These are phyloP conservation scores for Riptortus pedestris DNA, from an alignment of 1,140 invertebrate genomes.

Conservation along the genomic window DNA sequence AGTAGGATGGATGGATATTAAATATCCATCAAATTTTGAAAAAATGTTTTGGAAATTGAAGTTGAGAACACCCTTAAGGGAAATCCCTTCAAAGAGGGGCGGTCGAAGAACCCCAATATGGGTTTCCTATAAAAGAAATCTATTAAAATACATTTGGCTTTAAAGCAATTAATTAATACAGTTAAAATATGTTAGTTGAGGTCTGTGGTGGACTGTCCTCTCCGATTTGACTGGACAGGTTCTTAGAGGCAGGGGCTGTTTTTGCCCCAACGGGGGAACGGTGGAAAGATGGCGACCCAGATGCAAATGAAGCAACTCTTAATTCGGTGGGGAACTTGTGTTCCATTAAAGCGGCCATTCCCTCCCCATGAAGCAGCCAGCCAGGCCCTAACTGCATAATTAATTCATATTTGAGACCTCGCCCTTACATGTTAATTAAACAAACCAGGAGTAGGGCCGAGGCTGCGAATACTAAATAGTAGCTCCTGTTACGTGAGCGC, in stretches of 20 bases:
- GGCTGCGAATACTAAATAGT: not conserved
- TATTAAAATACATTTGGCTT: too few relatives aligned
- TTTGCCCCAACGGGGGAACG: not conserved
- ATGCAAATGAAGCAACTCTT: conserved; percentile 18
- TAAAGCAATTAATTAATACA: too few relatives aligned
- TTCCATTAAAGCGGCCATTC: conserved; percentile 1
- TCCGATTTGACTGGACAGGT: not conserved
- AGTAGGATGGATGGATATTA: too few relatives aligned
- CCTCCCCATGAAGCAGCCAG: not conserved
- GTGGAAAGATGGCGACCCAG: conserved; percentile 11
- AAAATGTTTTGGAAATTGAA: too few relatives aligned
- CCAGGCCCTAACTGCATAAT: not conserved
- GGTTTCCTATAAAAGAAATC: too few relatives aligned
- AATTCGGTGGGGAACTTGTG: conserved; percentile 4
- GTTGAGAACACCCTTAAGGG: too few relatives aligned
- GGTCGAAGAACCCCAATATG: too few relatives aligned
- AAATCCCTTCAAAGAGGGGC: too few relatives aligned
- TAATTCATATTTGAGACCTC: conserved; percentile 21
- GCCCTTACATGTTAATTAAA: conserved; percentile 17
- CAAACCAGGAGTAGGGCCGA: not conserved
- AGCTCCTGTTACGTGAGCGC: not conserved
- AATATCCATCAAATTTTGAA: too few relatives aligned
- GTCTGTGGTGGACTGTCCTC: not conserved
- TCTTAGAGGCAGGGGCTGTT: not conserved
- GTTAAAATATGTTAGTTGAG: too few relatives aligned